A percentile compares a stretch with the other conserved stretches of the same genome.
phyloP scores from a whole-genome alignment of 2,888 invertebrate species.

The Mesochorus sp. region DNA sequence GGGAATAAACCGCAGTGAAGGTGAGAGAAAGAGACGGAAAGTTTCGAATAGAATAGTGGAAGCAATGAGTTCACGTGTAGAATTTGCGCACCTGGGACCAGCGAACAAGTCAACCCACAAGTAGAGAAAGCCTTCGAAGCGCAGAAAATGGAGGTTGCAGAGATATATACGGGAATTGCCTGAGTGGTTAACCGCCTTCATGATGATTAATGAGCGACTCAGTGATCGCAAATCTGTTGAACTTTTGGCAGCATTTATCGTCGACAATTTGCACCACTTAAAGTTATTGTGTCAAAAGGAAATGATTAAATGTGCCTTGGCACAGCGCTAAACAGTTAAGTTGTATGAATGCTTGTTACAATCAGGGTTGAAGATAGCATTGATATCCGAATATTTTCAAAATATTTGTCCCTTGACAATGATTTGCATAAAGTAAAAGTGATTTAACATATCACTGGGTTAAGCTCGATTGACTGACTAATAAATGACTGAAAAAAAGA shows the following conservation, averaged over 20 bases:
- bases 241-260: constrained; percentile 36
- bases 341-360: not conserved
- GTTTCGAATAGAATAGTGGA: not conserved
- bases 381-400: not conserved
- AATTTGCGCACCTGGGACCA: constrained; percentile 26
- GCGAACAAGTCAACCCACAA: constrained; percentile 29
- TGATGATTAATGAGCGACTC: constrained; percentile 49
- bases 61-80: not conserved
- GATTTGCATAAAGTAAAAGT: not conserved
- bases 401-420: not conserved
- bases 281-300: constrained; percentile 8
- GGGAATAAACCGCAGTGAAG: constrained; percentile 5
- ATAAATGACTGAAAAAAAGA: constrained; percentile 7
- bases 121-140: not conserved
- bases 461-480: not conserved
- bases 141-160: not conserved
- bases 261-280: constrained; percentile 25
- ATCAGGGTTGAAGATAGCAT: not conserved
- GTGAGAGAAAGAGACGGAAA: constrained; percentile 6
- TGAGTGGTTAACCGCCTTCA: constrained; percentile 23
- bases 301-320: not conserved
- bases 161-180: constrained; percentile 5
- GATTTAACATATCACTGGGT: not conserved
- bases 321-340: not conserved
- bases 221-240: constrained; percentile 32